Evolutionary conservation across 2,113 vertebrate species (phyloP), one percentile per base, ranked within the genome.

Genomic region (Rhinolophus ferrumequinum): DNA sequence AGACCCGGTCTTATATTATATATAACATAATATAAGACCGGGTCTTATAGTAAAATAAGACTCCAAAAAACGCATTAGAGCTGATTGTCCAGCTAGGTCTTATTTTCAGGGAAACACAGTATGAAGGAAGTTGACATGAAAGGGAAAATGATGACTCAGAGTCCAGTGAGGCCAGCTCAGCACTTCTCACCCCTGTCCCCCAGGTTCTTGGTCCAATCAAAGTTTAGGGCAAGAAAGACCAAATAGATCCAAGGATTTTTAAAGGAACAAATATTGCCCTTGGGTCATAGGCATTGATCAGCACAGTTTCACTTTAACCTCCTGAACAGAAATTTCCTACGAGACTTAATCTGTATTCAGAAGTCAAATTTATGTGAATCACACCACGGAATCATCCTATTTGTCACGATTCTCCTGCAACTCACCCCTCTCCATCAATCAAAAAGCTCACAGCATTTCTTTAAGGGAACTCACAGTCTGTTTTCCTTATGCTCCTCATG

Each of bases 301-400:
- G 14, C 60, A 47, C 24, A 52, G 24, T 70, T 94, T 84, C 44
- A 89, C 54, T 79, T 93, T 91, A 84, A 76, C 81, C 72, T 96
- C 50, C 13, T 76, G 44, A 19, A 50, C 79, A 67, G 72, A 85
- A 66, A 93, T 89, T 95, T 88, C 94, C 58, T 12, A 2, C 38
- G 77, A 97, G 44, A 86, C 24, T 8, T 73, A 56, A 76, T 90
- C 73, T 95, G 8, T 76, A 89, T 50, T 96, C 52, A 80, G 56
- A 94, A 97, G 69, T 96, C 62, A 97, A 60, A 85, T 86, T 22
- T 33, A 66, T 52, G 62, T 75, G 73, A 38, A 50, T 92, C 80
- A n/a, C 5, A 75, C 38, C 52, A 73, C 47, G 58, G 95, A 70
- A 66, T 56, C 3, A 47, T 87, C 8, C 12, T 26, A 15, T 30